Evolutionary conservation across 2,797 vertebrate genomes (phyloP).

Genomic region (Choloepus didactylus): DNA sequence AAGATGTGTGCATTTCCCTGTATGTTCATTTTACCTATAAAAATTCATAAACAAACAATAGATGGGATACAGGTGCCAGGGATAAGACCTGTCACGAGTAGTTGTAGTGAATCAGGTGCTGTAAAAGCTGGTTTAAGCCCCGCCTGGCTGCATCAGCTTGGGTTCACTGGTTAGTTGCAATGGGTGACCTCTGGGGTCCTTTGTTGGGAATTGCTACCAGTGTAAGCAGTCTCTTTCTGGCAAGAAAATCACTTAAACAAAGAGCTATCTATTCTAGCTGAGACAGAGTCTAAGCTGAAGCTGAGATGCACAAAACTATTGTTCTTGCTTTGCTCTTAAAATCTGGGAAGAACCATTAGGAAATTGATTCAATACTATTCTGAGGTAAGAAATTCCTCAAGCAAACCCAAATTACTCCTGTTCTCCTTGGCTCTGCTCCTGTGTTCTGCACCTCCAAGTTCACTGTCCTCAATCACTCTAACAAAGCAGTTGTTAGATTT

Average conservation of each 20-base stretch:
- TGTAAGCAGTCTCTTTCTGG: neutral
- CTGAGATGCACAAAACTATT: neutral
- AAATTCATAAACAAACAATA: neutral
- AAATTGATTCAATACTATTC: constrained; percentile 46
- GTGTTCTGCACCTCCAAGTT: constrained; percentile 23
- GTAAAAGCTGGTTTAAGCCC: neutral
- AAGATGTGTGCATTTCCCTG: neutral
- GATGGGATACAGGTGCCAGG: neutral
- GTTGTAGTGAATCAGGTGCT: neutral
- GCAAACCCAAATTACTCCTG: neutral
- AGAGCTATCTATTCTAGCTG: constrained; percentile 7
- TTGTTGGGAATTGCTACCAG: neutral
- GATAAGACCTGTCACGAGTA: neutral
- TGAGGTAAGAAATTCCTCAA: constrained; percentile 36
- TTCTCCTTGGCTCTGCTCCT: constrained; percentile 28
- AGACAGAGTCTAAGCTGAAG: neutral
- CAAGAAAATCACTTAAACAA: constrained; percentile 47
- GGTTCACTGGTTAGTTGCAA: neutral
- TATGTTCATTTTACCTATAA: constrained; percentile 20
- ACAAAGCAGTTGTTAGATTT: constrained; percentile 67
- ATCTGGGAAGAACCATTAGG: constrained; percentile 25
- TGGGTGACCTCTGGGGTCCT: neutral
- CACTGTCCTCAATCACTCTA: constrained; percentile 40
- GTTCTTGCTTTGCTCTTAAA: constrained; percentile 67
- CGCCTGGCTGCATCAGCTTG: constrained; percentile 17